Conservation (phyloP, 2,888 invertebrate genomes). For the Conchocele bisecta region DNA sequence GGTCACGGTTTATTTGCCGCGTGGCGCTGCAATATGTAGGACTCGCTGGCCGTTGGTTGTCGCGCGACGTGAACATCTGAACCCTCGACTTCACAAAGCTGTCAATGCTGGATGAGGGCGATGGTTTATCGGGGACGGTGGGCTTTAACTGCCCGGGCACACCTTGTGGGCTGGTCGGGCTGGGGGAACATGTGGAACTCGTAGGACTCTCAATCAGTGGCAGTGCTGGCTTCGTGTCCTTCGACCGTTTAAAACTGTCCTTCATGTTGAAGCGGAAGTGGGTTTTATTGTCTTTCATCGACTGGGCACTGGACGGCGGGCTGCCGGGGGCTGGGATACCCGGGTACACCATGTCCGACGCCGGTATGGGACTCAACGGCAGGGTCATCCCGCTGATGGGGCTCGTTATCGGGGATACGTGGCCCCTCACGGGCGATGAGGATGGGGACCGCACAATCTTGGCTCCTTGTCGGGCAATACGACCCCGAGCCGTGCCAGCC, state of each 20-base stretch:
- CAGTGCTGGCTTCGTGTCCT: neutral
- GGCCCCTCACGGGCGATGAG: slow-evolving; percentile 81
- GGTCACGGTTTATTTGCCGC: too few relatives aligned
- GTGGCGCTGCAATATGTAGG: too few relatives aligned
- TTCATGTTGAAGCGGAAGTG: slow-evolving; percentile 29
- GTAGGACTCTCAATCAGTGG: neutral
- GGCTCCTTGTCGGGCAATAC: slow-evolving; percentile 80
- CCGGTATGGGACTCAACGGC: slow-evolving; percentile 29
- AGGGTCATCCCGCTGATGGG: slow-evolving; percentile 11
- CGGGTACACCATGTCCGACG: slow-evolving; percentile 38
- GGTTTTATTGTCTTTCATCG: slow-evolving; percentile 27
- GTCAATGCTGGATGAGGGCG: too few relatives aligned
- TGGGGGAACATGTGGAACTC: neutral
- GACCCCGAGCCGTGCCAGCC: slow-evolving; percentile 74
- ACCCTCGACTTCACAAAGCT: neutral
- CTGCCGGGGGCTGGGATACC: slow-evolving; percentile 39
- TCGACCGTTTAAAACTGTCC: slow-evolving; percentile 42
- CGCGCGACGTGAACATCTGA: neutral
- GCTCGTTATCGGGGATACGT: slow-evolving; percentile 63
- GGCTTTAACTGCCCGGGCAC: neutral
- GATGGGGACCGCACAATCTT: slow-evolving; percentile 77
- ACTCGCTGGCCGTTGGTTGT: slow-evolving; percentile 3
- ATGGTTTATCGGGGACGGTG: neutral
- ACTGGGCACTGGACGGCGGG: slow-evolving; percentile 47
- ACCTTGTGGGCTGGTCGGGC: neutral